These are phyloP conservation scores for Aporrectodea caliginosa DNA, from an alignment of 1,140 invertebrate genomes.

Conservation along the genomic window DNA sequence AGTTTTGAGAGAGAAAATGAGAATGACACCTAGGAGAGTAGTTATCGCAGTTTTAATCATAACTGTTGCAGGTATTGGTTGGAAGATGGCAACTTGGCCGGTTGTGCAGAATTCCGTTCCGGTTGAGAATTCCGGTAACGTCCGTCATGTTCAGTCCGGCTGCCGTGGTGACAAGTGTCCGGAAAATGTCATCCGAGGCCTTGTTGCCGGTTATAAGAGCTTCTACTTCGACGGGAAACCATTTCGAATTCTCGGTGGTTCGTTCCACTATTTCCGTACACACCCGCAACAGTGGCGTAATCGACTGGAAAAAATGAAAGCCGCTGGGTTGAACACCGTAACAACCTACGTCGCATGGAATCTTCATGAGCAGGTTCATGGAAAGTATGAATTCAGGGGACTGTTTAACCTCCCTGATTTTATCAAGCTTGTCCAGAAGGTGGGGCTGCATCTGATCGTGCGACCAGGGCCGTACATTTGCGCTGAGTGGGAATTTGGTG, in stretches of 20 bases:
- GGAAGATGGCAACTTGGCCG: too few species aligned
- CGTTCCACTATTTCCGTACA: slow-evolving; percentile 82
- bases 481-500: slow-evolving; percentile 73
- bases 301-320: slow-evolving; percentile 70
- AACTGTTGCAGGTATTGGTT: too few species aligned
- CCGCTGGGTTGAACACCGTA: slow-evolving; percentile 78
- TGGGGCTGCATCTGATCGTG: slow-evolving; percentile 74
- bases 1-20: too few species aligned
- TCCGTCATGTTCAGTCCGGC: too few species aligned
- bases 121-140: too few species aligned
- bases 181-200: background rate
- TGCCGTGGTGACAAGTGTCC: too few species aligned
- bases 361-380: slow-evolving; percentile 68
- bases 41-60: too few species aligned
- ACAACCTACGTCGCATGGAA: slow-evolving; percentile 87
- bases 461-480: slow-evolving; percentile 86
- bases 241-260: slow-evolving; percentile 76
- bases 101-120: too few species aligned
- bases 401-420: slow-evolving; percentile 71
- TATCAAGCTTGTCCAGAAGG: slow-evolving; percentile 69
- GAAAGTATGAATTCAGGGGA: slow-evolving; percentile 66
- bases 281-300: slow-evolving; percentile 74
- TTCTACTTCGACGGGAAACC: slow-evolving; percentile 75
- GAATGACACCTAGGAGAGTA: too few species aligned
- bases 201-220: slow-evolving; percentile 59